Percentiles rank a stretch among this genome's conserved stretches.
Evolutionary conservation across 2,797 vertebrate genomes (phyloP).

Genomic region (Notoglanidium macrostoma): DNA sequence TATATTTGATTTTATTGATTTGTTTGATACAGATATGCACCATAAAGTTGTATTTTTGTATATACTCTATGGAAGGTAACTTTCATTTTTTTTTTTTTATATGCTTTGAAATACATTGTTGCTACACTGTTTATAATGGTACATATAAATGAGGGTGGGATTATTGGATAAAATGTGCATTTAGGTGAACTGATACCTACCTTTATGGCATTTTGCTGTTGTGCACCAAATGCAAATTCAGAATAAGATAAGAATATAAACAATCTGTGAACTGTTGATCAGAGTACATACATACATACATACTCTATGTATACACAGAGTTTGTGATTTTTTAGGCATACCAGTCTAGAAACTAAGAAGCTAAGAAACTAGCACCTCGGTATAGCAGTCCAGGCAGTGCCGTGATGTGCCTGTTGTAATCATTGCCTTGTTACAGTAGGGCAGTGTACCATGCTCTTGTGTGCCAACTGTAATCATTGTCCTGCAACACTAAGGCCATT

Average conservation of each 20-base stretch:
- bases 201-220: neutral
- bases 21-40: neutral
- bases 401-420: neutral
- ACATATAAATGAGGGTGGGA: neutral
- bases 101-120: neutral
- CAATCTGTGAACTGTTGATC: neutral
- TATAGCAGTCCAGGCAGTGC: neutral
- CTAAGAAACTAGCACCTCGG: neutral
- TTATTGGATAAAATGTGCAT: neutral
- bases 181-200: neutral
- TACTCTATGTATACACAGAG: neutral
- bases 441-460: neutral
- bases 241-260: neutral
- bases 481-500: neutral
- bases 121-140: neutral
- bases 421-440: constrained; percentile 21
- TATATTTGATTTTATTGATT: neutral
- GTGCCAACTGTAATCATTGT: constrained; percentile 19
- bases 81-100: neutral
- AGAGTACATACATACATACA: neutral
- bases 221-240: neutral
- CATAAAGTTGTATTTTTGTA: neutral
- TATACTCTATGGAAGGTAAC: too few species aligned
- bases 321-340: neutral
- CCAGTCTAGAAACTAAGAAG: neutral